These are phyloP conservation scores for Rutilus rutilus DNA, from an alignment of 2,113 vertebrate genomes.

Conservation along the genomic window DNA sequence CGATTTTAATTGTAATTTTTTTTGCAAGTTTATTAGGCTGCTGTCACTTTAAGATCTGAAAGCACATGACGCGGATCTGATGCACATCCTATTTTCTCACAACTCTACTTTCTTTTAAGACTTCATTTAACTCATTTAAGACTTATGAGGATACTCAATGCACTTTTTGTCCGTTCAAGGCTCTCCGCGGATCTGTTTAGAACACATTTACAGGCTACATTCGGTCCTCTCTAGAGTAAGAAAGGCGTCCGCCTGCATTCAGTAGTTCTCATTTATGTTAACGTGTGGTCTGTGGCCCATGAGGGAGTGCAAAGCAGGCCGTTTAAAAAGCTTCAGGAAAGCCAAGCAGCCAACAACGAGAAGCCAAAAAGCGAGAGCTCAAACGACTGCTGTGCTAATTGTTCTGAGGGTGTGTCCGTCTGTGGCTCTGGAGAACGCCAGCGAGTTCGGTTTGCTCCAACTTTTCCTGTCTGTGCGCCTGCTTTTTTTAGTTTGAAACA, in stretches of 20 bases:
- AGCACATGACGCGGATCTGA: too few species aligned
- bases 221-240: not conserved
- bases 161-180: too few species aligned
- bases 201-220: not conserved
- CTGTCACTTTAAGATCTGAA: too few species aligned
- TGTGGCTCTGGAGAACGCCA: conserved; percentile 43
- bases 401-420: conserved; percentile 70
- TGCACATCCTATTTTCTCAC: too few species aligned
- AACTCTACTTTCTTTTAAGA: too few species aligned
- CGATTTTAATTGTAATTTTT: too few species aligned
- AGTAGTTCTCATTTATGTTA: conserved; percentile 56
- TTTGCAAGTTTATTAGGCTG: too few species aligned
- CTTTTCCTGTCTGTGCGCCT: conserved; percentile 46
- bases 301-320: conserved; percentile 43
- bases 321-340: conserved; percentile 54
- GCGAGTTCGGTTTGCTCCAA: not conserved
- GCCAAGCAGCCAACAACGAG: conserved; percentile 40
- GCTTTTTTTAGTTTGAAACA: not conserved
- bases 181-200: not conserved
- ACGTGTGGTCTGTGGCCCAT: conserved; percentile 57
- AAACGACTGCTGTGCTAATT: conserved; percentile 66
- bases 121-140: too few species aligned
- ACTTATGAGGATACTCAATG: too few species aligned
- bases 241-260: not conserved
- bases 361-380: conserved; percentile 47